Evolutionary conservation across 1,140 invertebrate species (phyloP).

Genomic region (Melitaea cinxia): DNA sequence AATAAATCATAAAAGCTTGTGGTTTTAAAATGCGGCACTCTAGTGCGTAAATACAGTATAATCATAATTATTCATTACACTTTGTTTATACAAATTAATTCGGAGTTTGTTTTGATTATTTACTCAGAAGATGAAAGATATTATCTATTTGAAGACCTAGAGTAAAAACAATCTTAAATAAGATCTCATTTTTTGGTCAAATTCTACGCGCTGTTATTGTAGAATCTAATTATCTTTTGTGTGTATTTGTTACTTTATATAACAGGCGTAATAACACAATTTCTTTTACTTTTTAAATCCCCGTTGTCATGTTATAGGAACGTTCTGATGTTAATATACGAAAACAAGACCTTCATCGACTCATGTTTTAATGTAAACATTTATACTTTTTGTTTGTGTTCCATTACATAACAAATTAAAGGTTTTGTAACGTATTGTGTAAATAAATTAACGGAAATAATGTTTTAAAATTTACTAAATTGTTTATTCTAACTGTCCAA

Average conservation of each 20-base stretch:
- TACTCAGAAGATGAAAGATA: background rate
- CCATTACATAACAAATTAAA: background rate
- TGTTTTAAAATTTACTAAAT: no score
- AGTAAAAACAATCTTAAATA: constrained; percentile 6
- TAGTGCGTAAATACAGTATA: no score
- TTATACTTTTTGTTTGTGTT: background rate
- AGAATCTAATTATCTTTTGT: background rate
- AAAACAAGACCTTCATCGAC: background rate
- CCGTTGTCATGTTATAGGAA: background rate
- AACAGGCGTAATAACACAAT: no score
- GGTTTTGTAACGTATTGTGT: background rate
- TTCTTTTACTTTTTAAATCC: no score
- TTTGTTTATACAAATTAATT: background rate
- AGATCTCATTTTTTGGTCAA: background rate
- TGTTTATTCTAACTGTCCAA: no score
- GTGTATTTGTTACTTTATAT: background rate
- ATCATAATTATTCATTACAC: background rate
- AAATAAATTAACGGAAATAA: no score
- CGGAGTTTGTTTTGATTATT: background rate
- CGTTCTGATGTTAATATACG: background rate
- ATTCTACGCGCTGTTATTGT: background rate
- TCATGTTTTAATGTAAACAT: background rate
- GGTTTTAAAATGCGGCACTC: no score
- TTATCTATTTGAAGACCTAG: background rate
- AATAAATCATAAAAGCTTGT: no score